These are phyloP conservation scores for Ceratina australensis DNA, from an alignment of 1,140 invertebrate species.

Conservation along the genomic window DNA sequence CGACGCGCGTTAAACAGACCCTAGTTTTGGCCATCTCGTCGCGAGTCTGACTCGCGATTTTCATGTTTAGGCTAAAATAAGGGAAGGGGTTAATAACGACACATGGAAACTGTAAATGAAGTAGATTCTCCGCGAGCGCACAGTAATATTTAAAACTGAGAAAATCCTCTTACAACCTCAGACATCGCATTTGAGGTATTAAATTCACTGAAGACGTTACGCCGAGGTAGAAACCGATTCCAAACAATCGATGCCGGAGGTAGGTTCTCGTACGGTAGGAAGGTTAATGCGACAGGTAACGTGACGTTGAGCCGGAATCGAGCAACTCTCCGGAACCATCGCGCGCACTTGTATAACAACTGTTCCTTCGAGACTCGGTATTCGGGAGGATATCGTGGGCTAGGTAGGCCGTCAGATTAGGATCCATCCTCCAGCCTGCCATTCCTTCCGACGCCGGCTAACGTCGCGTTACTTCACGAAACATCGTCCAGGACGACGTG, in stretches of 20 bases:
- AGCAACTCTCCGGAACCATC: slow-evolving; percentile 40
- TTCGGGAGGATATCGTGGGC: slow-evolving; percentile 65
- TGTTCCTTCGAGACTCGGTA: slow-evolving; percentile 60
- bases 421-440: slow-evolving; percentile 67
- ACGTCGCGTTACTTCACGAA: slow-evolving; percentile 44
- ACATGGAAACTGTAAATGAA: not conserved
- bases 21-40: too few relatives aligned
- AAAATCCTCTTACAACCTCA: not conserved
- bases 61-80: too few relatives aligned
- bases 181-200: not conserved
- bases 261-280: slow-evolving; percentile 35
- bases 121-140: not conserved
- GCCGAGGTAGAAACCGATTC: not conserved
- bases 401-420: slow-evolving; percentile 73
- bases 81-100: too few relatives aligned
- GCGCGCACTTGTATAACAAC: slow-evolving; percentile 46
- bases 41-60: too few relatives aligned
- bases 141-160: not conserved
- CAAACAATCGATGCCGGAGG: slow-evolving; percentile 45
- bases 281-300: slow-evolving; percentile 73
- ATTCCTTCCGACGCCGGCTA: slow-evolving; percentile 64
- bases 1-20: too few relatives aligned
- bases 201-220: not conserved
- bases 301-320: slow-evolving; percentile 72
- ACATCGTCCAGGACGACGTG: slow-evolving; percentile 17